Percentiles rank a stretch among this genome's conserved stretches.
Conservation (phyloP, 2,113 vertebrate species). For the Platysternon megacephalum region DNA sequence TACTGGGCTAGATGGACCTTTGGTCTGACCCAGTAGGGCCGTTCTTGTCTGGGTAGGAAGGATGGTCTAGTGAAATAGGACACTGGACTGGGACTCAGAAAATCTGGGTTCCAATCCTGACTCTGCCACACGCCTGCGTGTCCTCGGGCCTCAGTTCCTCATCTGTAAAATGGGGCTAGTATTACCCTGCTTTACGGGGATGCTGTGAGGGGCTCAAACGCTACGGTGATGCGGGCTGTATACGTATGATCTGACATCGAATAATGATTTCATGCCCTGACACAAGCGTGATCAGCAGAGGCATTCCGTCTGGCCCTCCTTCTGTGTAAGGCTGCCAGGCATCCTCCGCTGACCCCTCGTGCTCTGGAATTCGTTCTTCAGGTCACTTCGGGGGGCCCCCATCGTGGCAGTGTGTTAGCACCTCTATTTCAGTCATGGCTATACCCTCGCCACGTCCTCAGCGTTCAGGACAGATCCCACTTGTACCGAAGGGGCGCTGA, state of each 20-base stretch:
- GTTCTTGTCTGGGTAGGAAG: background rate
- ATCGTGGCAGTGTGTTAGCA: background rate
- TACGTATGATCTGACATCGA: background rate
- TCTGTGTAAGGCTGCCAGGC: background rate
- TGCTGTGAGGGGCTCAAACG: background rate
- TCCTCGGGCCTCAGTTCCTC: background rate
- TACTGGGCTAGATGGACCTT: no score
- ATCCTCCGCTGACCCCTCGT: background rate
- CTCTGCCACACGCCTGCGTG: background rate
- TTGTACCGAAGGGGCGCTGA: background rate
- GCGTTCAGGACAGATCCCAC: background rate
- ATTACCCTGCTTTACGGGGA: background rate
- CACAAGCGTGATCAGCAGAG: background rate
- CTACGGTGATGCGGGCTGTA: no score
- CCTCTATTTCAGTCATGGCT: background rate
- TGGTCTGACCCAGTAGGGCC: no score
- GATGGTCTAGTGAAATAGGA: rapidly evolving
- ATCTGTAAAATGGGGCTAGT: background rate
- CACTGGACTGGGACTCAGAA: background rate
- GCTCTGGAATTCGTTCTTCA: background rate
- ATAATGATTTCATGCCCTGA: background rate
- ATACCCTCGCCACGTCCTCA: background rate
- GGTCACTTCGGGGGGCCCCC: background rate
- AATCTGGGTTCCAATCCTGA: background rate
- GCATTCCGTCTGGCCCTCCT: background rate